Percentiles rank a stretch among this genome's conserved stretches.
phyloP scores from a whole-genome alignment of 2,113 vertebrate species.

The Xiphorhynchus elegans region DNA sequence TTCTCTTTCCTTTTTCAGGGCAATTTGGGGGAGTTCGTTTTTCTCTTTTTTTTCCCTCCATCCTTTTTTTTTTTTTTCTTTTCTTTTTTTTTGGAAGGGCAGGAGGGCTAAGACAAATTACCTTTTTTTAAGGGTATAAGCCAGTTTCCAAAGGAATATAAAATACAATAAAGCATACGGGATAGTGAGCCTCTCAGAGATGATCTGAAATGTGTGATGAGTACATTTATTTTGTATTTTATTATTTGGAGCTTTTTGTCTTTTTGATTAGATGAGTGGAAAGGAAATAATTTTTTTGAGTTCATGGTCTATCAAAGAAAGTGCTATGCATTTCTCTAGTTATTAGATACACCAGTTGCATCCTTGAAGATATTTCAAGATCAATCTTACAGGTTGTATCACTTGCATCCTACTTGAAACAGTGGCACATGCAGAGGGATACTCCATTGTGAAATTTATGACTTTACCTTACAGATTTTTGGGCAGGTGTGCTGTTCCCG shows the following conservation, averaged over 20 bases:
- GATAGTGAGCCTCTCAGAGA: not conserved
- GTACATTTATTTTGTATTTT: not conserved
- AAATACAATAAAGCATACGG: not conserved
- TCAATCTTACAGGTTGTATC: not conserved
- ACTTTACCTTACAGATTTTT: not conserved
- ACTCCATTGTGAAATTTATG: not conserved
- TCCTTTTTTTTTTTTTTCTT: not conserved
- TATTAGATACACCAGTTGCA: not conserved
- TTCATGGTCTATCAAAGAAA: not conserved
- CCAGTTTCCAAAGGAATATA: not conserved
- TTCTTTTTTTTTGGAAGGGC: not conserved
- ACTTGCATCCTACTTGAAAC: not conserved
- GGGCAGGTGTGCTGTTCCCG: not conserved
- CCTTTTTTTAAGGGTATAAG: not conserved
- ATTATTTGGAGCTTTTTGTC: not conserved
- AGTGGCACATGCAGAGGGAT: not conserved
- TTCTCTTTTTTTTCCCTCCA: not conserved
- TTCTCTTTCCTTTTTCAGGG: constrained; percentile 11
- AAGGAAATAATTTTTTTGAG: not conserved
- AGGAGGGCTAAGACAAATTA: not conserved
- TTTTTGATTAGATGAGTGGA: not conserved
- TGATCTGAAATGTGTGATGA: not conserved
- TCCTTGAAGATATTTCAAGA: not conserved
- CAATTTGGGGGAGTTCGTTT: not conserved
- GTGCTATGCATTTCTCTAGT: not conserved